phyloP scores from a whole-genome alignment of 2,797 vertebrate species.

The Thamnophis elegans region DNA sequence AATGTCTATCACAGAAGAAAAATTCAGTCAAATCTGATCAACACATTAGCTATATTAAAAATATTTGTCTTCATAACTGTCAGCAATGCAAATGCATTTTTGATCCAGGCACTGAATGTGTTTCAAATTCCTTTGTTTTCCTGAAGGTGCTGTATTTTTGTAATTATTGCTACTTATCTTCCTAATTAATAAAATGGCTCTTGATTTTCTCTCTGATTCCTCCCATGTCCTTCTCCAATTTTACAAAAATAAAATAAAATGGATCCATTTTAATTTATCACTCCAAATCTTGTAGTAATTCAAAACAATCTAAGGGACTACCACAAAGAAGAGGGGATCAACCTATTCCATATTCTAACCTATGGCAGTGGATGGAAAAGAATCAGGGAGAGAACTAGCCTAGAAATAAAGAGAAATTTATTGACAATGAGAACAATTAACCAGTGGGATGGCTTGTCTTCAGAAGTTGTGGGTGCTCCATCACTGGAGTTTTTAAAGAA shows the following conservation, averaged over 20 bases:
- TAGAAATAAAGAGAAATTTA: not conserved
- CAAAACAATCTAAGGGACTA: not conserved
- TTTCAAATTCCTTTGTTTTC: not conserved
- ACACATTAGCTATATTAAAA: not conserved
- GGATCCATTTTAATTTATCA: not conserved
- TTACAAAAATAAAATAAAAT: not conserved
- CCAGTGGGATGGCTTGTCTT: not conserved
- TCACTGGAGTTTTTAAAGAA: not conserved
- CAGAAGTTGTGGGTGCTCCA: not conserved
- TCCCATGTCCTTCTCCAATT: not conserved
- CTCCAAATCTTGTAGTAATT: not conserved
- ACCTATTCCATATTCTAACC: not conserved
- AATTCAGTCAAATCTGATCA: not conserved
- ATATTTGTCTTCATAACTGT: not conserved
- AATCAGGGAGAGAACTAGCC: not conserved
- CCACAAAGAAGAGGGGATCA: not conserved
- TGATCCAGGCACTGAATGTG: not conserved
- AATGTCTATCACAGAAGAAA: not conserved
- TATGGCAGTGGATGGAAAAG: not conserved
- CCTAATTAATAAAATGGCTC: not conserved
- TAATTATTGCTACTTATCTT: not conserved
- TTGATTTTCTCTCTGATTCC: not conserved
- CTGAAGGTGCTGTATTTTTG: not conserved
- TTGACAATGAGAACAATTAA: not conserved
- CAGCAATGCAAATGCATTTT: not conserved